phyloP scores from a whole-genome alignment of 2,113 vertebrate genomes.

The Clarias macrocephalus region DNA sequence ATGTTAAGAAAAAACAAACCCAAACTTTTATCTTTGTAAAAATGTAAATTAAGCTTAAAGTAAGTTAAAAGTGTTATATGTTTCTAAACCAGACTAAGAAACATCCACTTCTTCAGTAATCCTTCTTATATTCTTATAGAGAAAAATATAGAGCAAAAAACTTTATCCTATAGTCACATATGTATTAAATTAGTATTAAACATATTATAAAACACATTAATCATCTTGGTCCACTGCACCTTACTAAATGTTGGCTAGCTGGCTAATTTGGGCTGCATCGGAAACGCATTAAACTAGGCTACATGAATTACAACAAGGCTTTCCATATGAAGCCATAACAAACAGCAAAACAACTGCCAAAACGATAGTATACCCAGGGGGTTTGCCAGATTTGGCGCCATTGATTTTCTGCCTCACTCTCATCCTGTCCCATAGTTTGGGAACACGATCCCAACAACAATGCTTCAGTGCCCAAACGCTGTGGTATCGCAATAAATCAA shows the following conservation, averaged over 20 bases:
- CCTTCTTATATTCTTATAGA: background rate
- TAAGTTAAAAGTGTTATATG: background rate
- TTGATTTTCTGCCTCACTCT: slow-evolving; percentile 52
- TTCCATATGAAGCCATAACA: slow-evolving; percentile 11
- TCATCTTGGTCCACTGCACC: background rate
- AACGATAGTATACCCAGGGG: background rate
- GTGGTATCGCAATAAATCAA: slow-evolving; percentile 66
- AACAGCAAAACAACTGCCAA: slow-evolving; percentile 22
- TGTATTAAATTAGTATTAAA: slow-evolving; percentile 18
- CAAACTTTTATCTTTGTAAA: background rate
- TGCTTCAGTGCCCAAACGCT: slow-evolving; percentile 58
- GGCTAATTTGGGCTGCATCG: background rate
- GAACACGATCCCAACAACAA: slow-evolving; percentile 56
- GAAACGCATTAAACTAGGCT: background rate
- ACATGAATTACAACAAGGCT: slow-evolving; percentile 12
- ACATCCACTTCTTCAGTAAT: background rate
- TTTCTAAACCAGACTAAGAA: background rate
- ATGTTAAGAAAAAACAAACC: no score
- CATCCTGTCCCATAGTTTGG: slow-evolving; percentile 45
- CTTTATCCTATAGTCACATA: background rate
- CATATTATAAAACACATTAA: background rate
- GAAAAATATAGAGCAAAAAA: no score
- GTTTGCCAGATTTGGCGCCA: slow-evolving; percentile 46
- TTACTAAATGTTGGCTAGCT: background rate
- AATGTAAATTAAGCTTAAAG: background rate